Evolutionary conservation across 2,797 vertebrate genomes (phyloP).

Genomic region (Poecilia gillii): DNA sequence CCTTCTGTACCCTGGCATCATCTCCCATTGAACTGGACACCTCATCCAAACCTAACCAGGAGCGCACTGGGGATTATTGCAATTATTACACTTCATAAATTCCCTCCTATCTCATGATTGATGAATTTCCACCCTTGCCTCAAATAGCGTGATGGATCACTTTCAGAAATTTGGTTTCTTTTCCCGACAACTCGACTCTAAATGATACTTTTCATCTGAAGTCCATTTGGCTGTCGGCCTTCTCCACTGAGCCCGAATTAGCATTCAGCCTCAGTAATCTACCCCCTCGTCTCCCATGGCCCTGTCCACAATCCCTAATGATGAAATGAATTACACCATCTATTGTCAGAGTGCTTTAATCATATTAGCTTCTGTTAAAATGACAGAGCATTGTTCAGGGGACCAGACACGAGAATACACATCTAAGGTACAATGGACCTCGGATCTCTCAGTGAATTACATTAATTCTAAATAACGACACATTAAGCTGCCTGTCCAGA

Average conservation of each 20-base stretch:
- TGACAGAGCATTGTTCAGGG: slow-evolving; percentile 80
- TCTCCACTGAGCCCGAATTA: slow-evolving; percentile 54
- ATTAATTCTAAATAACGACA: slow-evolving; percentile 81
- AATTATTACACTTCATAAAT: slow-evolving; percentile 74
- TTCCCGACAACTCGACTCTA: slow-evolving; percentile 36
- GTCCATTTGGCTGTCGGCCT: slow-evolving; percentile 51
- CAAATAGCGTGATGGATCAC: slow-evolving; percentile 37
- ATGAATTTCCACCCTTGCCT: slow-evolving; percentile 54
- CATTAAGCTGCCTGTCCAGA: slow-evolving; percentile 70
- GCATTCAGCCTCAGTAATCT: slow-evolving; percentile 62
- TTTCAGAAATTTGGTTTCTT: slow-evolving; percentile 36
- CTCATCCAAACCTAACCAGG: slow-evolving; percentile 45
- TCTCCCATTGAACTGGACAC: slow-evolving; percentile 55
- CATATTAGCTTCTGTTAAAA: slow-evolving; percentile 81
- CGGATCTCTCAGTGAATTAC: slow-evolving; percentile 78
- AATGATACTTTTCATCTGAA: slow-evolving; percentile 34
- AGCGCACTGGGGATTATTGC: slow-evolving; percentile 55
- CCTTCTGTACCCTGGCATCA: slow-evolving; percentile 47
- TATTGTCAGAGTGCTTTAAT: slow-evolving; percentile 83
- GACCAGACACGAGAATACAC: slow-evolving; percentile 81
- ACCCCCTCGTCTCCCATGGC: slow-evolving; percentile 51
- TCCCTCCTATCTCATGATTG: slow-evolving; percentile 54
- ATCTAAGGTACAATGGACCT: slow-evolving; percentile 83
- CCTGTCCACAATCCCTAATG: slow-evolving; percentile 66
- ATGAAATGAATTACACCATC: slow-evolving; percentile 80